Evolutionary conservation across 2,113 vertebrate genomes (phyloP).

Genomic region (Pseudopipra pipra): DNA sequence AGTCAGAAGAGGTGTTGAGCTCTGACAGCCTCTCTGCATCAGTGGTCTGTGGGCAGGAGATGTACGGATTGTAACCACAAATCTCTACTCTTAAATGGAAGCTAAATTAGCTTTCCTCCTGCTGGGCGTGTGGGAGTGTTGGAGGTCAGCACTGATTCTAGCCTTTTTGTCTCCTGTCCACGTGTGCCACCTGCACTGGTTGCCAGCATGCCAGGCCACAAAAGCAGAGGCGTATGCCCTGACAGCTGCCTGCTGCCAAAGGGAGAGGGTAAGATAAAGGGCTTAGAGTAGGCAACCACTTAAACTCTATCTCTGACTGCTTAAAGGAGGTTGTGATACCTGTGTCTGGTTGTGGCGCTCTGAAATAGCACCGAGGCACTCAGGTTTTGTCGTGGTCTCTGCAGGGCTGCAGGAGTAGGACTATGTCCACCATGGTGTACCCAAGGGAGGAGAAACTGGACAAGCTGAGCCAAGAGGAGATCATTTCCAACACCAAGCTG

Average conservation of each 20-base stretch:
- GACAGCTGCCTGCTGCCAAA: background rate
- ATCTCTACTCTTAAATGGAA: slow-evolving; percentile 44
- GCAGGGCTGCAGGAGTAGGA: slow-evolving; percentile 48
- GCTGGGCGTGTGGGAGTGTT: background rate
- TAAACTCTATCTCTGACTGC: background rate
- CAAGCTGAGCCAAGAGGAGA: slow-evolving; percentile 97
- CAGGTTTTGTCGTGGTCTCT: background rate
- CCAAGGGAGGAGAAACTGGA: slow-evolving; percentile 91
- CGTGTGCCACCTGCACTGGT: background rate
- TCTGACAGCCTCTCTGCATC: background rate
- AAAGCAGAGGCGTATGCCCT: background rate
- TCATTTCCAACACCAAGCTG: slow-evolving; percentile 94
- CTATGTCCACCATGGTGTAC: slow-evolving; percentile 91
- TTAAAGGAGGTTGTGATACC: background rate
- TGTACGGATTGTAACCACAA: background rate
- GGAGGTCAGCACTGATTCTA: slow-evolving; percentile 6
- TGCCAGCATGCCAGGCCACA: background rate
- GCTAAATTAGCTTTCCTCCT: slow-evolving; percentile 46
- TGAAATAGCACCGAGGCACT: background rate
- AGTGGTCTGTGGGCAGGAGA: slow-evolving; percentile 3
- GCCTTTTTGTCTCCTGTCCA: background rate
- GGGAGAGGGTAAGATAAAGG: background rate
- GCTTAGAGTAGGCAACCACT: background rate
- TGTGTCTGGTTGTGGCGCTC: background rate
- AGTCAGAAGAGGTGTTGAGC: background rate